Conservation (phyloP, 2,113 vertebrate genomes). For the Microtus oregoni region DNA sequence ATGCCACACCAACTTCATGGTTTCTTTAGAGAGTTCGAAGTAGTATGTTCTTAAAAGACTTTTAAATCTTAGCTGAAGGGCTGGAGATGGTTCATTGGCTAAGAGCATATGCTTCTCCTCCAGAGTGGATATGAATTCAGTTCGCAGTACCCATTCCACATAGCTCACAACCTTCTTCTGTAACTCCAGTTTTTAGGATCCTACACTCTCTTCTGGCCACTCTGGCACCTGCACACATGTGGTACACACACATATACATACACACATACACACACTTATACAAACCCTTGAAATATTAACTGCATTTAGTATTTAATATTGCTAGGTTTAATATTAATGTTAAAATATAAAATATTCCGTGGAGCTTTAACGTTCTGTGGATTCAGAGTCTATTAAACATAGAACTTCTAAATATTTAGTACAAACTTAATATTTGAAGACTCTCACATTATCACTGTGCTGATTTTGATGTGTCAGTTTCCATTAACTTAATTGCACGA, state of each 20-base stretch:
- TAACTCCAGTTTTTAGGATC: neutral
- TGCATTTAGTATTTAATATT: neutral
- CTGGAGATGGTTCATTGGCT: neutral
- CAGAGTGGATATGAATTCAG: neutral
- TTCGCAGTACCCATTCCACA: too few species aligned
- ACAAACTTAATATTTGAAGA: neutral
- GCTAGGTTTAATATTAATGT: neutral
- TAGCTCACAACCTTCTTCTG: neutral
- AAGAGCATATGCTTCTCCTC: neutral
- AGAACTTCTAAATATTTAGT: constrained; percentile 21
- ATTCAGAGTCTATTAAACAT: neutral
- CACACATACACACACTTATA: neutral
- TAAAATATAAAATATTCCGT: neutral
- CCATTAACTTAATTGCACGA: neutral
- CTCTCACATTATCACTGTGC: neutral
- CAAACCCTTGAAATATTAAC: neutral
- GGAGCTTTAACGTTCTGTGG: neutral
- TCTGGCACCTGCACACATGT: neutral
- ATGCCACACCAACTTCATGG: neutral
- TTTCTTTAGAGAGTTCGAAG: neutral
- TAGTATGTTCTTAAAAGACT: neutral
- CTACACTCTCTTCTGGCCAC: neutral
- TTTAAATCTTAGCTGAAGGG: neutral
- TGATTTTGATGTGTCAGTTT: neutral
- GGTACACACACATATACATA: neutral